Evolutionary conservation across 2,888 invertebrate species (phyloP).

Genomic region (Cenopis cana): DNA sequence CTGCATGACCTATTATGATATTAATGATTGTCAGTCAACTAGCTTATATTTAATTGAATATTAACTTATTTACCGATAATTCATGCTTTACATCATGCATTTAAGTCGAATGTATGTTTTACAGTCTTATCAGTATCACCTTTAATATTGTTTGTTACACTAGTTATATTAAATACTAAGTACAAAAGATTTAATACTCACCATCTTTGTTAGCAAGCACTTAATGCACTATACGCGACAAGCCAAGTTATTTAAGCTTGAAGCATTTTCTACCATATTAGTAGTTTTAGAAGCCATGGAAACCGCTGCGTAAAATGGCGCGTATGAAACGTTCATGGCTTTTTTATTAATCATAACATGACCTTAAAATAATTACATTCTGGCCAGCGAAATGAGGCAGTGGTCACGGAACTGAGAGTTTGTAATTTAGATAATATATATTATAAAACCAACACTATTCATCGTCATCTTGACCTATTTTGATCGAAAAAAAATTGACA

Average conservation of each 20-base stretch:
- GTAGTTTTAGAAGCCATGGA: slow-evolving; percentile 31
- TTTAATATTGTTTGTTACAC: slow-evolving; percentile 5
- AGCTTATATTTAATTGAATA: not conserved
- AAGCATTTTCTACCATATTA: slow-evolving; percentile 43
- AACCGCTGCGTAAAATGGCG: slow-evolving; percentile 21
- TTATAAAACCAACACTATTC: no score
- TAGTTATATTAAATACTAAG: slow-evolving; percentile 15
- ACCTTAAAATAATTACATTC: not conserved
- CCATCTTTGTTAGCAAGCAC: slow-evolving; percentile 36
- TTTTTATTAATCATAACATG: not conserved
- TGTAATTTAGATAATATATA: no score
- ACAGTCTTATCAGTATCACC: not conserved
- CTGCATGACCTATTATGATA: not conserved
- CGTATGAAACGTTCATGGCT: slow-evolving; percentile 10
- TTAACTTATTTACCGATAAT: not conserved
- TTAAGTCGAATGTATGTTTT: not conserved
- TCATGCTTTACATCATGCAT: slow-evolving; percentile 21
- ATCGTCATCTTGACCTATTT: not conserved
- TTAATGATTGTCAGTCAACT: slow-evolving; percentile 13
- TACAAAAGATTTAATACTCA: slow-evolving; percentile 31
- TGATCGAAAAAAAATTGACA: no score
- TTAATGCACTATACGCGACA: slow-evolving; percentile 31
- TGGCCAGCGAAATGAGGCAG: slow-evolving; percentile 4
- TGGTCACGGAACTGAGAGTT: not conserved
- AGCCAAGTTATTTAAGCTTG: slow-evolving; percentile 34